Percentiles rank a stretch among this genome's conserved stretches.
phyloP scores from a whole-genome alignment of 1,140 invertebrate genomes.

The Ceratoteleas bidentatus region DNA sequence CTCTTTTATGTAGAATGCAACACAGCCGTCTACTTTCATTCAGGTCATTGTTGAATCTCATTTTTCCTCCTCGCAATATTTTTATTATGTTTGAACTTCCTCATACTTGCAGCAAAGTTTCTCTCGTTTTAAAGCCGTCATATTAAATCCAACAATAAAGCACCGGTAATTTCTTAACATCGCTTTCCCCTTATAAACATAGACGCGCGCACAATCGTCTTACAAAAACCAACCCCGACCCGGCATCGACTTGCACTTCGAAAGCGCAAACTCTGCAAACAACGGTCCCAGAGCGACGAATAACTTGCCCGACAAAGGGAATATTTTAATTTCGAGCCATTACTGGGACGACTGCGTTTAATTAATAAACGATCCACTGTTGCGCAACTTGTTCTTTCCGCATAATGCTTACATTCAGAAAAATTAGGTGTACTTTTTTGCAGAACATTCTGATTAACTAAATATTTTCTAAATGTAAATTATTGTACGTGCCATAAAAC shows the following conservation, averaged over 20 bases:
- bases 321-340: slow-evolving; percentile 47
- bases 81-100: no score
- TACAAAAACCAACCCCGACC: neutral
- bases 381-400: neutral
- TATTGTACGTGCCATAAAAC: no score
- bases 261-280: slow-evolving; percentile 25
- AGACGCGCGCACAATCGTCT: neutral
- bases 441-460: no score
- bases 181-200: neutral
- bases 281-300: slow-evolving; percentile 14
- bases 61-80: no score
- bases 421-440: no score
- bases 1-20: no score
- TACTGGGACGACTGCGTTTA: slow-evolving; percentile 37
- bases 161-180: neutral
- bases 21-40: no score
- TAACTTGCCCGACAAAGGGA: slow-evolving; percentile 35
- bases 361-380: slow-evolving; percentile 49
- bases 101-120: no score
- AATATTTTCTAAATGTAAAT: no score
- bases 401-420: neutral
- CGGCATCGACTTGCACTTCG: slow-evolving; percentile 3
- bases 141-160: no score
- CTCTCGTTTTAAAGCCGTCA: no score
- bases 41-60: no score